These are phyloP conservation scores for Tetramorium bicarinatum DNA, from an alignment of 2,888 invertebrate genomes.

Conservation along the genomic window DNA sequence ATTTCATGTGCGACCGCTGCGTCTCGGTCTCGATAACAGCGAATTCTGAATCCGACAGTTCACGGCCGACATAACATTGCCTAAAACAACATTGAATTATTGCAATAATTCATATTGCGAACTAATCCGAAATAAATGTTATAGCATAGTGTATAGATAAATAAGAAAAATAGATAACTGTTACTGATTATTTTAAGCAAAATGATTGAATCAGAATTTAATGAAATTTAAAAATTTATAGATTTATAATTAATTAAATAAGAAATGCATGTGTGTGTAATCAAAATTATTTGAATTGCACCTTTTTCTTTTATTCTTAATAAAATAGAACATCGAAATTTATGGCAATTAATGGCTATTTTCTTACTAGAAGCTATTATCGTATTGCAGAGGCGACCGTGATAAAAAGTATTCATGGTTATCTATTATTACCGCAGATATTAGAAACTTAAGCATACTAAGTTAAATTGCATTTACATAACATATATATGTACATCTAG, in stretches of 20 bases:
- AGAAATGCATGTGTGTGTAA: too few relatives aligned
- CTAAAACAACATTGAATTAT: slow-evolving; percentile 24
- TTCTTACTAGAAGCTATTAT: slow-evolving; percentile 64
- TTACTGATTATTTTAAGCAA: neutral
- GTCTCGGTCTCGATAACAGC: slow-evolving; percentile 16
- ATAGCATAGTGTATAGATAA: neutral
- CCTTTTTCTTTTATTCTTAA: slow-evolving; percentile 18
- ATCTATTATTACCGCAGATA: slow-evolving; percentile 61
- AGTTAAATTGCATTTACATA: slow-evolving; percentile 41
- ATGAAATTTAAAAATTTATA: neutral
- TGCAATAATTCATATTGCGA: slow-evolving; percentile 30
- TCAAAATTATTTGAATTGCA: neutral
- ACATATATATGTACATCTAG: neutral
- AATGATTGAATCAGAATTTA: neutral
- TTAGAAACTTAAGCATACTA: slow-evolving; percentile 31
- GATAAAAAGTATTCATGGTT: slow-evolving; percentile 59
- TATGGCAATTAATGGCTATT: slow-evolving; percentile 63
- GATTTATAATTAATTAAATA: neutral
- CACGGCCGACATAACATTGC: neutral
- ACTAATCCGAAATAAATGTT: neutral
- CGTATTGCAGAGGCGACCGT: slow-evolving; percentile 52
- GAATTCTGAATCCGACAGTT: neutral
- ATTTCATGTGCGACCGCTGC: slow-evolving; percentile 27
- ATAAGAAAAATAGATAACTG: neutral
- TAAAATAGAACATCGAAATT: slow-evolving; percentile 55